Evolutionary conservation across 2,113 vertebrate genomes (phyloP).

Genomic region (Dipodomys merriami): DNA sequence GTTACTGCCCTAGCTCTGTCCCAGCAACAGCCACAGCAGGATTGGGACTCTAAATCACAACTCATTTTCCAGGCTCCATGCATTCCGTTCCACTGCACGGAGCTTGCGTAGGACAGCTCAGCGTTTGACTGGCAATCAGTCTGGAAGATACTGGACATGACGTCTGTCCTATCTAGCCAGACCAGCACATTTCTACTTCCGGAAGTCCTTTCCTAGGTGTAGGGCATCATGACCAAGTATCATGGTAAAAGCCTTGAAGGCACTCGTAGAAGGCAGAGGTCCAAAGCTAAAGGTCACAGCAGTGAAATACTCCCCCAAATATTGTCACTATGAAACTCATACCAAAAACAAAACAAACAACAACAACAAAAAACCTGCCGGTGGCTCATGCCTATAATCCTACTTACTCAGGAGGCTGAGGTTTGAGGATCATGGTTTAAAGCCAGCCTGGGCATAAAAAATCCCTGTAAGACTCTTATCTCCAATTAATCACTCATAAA

Average conservation of each 20-base stretch:
- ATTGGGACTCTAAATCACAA: neutral
- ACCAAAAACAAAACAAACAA: no score
- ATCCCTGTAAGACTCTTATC: no score
- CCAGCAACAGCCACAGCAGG: neutral
- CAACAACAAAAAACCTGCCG: no score
- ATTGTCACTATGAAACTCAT: conserved; percentile 20
- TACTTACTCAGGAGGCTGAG: no score
- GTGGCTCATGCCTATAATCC: no score
- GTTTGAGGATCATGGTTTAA: no score
- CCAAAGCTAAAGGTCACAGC: neutral
- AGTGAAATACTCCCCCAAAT: neutral
- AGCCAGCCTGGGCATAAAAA: no score
- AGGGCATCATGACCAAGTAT: neutral
- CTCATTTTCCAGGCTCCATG: neutral
- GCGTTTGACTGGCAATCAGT: neutral
- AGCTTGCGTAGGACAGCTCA: neutral
- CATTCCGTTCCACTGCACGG: neutral
- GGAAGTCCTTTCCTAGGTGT: neutral
- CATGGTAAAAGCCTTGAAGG: neutral
- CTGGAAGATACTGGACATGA: neutral
- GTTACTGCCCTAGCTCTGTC: neutral
- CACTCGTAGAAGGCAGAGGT: neutral
- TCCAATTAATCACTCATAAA: no score
- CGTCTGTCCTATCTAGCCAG: neutral
- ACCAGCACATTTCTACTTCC: neutral